Conservation (phyloP, 2,113 vertebrate genomes). For the Micronycteris hirsuta region DNA sequence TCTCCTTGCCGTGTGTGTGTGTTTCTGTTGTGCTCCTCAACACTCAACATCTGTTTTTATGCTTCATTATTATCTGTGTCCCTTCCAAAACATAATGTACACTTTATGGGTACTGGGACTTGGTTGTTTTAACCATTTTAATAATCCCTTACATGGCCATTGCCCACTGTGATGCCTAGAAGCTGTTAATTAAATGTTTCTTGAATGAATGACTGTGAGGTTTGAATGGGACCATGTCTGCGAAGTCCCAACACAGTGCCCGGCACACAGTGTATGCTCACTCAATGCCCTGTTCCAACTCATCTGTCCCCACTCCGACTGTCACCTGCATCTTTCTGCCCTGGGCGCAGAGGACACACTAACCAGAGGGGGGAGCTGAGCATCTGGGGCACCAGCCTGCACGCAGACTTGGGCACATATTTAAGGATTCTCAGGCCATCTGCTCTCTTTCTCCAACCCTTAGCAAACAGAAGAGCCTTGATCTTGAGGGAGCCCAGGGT, state of each 20-base stretch:
- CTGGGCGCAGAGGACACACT: neutral
- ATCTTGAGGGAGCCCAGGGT: neutral
- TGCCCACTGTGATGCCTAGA: neutral
- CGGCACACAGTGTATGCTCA: accelerated
- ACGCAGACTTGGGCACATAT: neutral
- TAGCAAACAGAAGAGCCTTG: conserved; percentile 19
- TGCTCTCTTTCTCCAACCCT: neutral
- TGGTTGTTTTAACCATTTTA: neutral
- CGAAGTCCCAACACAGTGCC: neutral
- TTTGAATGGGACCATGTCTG: neutral
- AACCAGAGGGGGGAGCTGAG: neutral
- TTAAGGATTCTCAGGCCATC: neutral
- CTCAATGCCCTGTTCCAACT: neutral
- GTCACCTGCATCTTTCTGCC: neutral
- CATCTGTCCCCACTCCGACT: too few relatives aligned
- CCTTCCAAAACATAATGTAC: neutral
- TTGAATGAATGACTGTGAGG: neutral
- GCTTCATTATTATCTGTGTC: neutral
- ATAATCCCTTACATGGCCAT: neutral
- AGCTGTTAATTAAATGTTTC: neutral
- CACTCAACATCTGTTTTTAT: neutral
- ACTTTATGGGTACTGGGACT: neutral
- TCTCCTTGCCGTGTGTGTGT: neutral
- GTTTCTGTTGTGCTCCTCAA: neutral
- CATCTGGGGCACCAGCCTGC: neutral